Evolutionary conservation across 2,888 invertebrate species (phyloP), one percentile per base, ranked within the genome.

Genomic region (Octodonta nipae): DNA sequence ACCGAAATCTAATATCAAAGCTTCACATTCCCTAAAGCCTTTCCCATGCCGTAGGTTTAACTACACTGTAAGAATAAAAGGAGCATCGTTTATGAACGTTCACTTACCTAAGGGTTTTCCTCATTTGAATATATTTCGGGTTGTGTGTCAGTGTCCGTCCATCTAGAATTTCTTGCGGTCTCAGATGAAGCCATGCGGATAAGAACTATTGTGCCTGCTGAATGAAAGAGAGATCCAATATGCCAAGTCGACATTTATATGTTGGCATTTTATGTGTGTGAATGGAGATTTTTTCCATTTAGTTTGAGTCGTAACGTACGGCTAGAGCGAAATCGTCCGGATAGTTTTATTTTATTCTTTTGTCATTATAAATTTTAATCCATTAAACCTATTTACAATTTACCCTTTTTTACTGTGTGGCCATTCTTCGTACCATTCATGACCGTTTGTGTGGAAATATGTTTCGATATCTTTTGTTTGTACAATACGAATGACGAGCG

Each of bases 161-260:
- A 43, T 49, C 47, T 55, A 52, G 50, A 50, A 54, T 55, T 55
- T 53, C 54, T 55, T 54, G 55, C 43, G 55, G 55, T 55, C 52
- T 48, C 41, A 38, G 41, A 55, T 54, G 53, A 52, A 56, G 45
- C 55, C 51, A 54, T 43, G 55, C 53, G 54, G 36, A 50, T 44
- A 53, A 54, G 48, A 43, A 41, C 51, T 42, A 52, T 56, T 55
- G 54, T 55, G 43, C 42, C 41, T 35, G 37, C 37, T 44, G 50
- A 52, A 51, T 48, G 44, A 45, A 44, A 43, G 45, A 46, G 46
- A 43, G 48, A 48, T 50, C 51, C 52, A 54, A 47, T n/a, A n/a
- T n/a, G n/a, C n/a, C n/a, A n/a, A n/a, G 48, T 49, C 43, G 51
- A 56, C 56, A 55, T 55, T 55, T 56, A n/a, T n/a, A 55, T 51